Base-by-base conservation (phyloP, 2,888 invertebrate species). In the Oxystoma pomonae region DNA sequence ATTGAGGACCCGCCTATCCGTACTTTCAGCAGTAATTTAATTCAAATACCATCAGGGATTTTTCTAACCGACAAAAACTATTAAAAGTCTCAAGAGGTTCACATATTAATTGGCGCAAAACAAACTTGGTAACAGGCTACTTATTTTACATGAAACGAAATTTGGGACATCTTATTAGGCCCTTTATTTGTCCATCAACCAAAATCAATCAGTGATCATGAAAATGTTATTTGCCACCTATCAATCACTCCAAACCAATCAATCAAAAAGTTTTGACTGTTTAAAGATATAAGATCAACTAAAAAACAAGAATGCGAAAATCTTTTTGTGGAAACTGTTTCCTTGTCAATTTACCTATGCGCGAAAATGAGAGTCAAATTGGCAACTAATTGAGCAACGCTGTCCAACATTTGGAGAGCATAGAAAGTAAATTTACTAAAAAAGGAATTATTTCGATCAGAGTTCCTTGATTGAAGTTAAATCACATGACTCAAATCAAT, bases 1-100 rank as follows among this genome's bases (percentile, higher is more conserved):
- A 35, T 12, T 35, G 35, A 35, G 35, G 12, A 35, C 12, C 35
- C 12, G 3, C 35, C 12, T 35, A 3, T 3, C 5, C 35, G 12
- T 7, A 35, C 35, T 7, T 35, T 35, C 12, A 35, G 12, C 12
- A 35, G 35, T 12, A 35, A 35, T 35, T 35, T 35, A 12, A 35
- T 35, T 35, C 35, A 35, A 35, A 35, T 35, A 35, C 12, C 3
- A 7, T 35, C 12, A 7, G 35, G 12, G 9, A n/a, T 58, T n/a
- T 3, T n/a, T 20, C 52, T 58, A 58, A 50, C 58, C 55, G 58
- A 58, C 58, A n/a, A 22, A 17, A 16, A 55, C 5, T 58, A 20
- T 52, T 12, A 58, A 5, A 7, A 17, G 16, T 21, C 58, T n/a
- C 7, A 9, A 12, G 20, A 21, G 5, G 52, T 58, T 17, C 55